A percentile compares a stretch with the other conserved stretches of the same genome.
These are phyloP conservation scores for Cecidostiba fungosa DNA, from an alignment of 2,888 invertebrate genomes.

Conservation along the genomic window DNA sequence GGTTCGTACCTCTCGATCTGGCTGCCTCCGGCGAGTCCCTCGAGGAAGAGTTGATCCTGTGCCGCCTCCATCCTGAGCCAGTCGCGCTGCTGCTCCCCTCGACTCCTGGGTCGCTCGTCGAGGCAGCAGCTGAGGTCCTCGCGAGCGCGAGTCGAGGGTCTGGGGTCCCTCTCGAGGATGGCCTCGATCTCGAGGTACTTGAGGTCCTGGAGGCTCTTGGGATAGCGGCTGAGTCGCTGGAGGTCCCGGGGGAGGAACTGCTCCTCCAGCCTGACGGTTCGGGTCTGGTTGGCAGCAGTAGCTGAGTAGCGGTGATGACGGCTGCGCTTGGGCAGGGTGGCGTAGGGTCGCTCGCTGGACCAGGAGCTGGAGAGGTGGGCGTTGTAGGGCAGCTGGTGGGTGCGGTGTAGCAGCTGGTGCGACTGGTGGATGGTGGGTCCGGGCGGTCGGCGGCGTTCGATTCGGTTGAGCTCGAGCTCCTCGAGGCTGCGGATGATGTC, in stretches of 20 bases:
- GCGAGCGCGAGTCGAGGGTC: conserved; percentile 48
- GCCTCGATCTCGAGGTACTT: conserved; percentile 76
- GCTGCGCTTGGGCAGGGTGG: conserved; percentile 73
- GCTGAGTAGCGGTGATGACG: background rate
- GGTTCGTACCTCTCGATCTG: conserved; percentile 71
- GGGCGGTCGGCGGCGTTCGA: conserved; percentile 8
- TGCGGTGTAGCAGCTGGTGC: conserved; percentile 40
- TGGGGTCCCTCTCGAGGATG: conserved; percentile 71
- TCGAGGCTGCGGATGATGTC: conserved; percentile 63
- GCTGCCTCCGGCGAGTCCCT: conserved; percentile 46
- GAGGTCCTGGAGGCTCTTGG: conserved; percentile 75
- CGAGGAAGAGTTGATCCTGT: conserved; percentile 27
- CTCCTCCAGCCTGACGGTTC: conserved; percentile 69
- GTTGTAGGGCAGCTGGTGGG: conserved; percentile 26
- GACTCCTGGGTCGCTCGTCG: conserved; percentile 24
- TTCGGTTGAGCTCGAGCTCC: conserved; percentile 58
- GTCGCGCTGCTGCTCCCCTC: background rate
- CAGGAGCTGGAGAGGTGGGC: conserved; percentile 43
- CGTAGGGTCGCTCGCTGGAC: conserved; percentile 68
- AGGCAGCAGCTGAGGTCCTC: conserved; percentile 12
- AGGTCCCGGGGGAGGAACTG: conserved; percentile 68
- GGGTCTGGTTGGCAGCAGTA: conserved; percentile 59
- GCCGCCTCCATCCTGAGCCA: background rate
- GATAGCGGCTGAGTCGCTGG: conserved; percentile 69
- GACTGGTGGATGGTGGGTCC: conserved; percentile 24